Evolutionary conservation across 2,888 invertebrate species (phyloP).

Genomic region (Dasysyrphus tricinctus): DNA sequence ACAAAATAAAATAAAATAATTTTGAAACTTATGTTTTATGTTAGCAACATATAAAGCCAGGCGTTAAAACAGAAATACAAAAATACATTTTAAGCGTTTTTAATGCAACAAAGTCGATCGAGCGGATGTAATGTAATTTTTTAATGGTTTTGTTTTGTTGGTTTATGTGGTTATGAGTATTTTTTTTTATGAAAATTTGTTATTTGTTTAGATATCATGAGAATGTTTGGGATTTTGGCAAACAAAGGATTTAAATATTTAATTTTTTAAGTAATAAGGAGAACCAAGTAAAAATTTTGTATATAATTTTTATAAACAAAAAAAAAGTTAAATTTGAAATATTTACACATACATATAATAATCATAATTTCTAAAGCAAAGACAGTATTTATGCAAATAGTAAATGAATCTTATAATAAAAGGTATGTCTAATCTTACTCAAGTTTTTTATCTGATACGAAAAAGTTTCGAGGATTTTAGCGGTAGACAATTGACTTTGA

Average conservation of each 20-base stretch:
- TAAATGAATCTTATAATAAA: too few species aligned
- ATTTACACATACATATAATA: neutral
- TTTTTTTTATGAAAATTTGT: constrained; percentile 32
- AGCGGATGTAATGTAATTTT: constrained; percentile 60
- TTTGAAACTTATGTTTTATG: constrained; percentile 59
- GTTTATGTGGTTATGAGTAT: constrained; percentile 45
- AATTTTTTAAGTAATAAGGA: constrained; percentile 65
- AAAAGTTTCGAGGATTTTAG: too few species aligned
- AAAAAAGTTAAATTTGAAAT: constrained; percentile 2
- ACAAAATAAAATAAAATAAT: constrained; percentile 46
- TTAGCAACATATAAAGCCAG: constrained; percentile 61
- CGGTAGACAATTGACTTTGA: too few species aligned
- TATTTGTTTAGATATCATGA: constrained; percentile 17
- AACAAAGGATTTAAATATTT: constrained; percentile 40
- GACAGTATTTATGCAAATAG: too few species aligned
- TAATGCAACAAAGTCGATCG: constrained; percentile 54
- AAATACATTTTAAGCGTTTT: constrained; percentile 47
- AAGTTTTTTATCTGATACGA: too few species aligned
- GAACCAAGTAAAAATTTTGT: constrained; percentile 60
- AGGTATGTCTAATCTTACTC: too few species aligned
- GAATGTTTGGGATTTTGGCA: constrained; percentile 34
- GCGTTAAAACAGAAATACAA: constrained; percentile 44
- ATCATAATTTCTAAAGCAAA: too few species aligned
- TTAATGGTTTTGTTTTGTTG: constrained; percentile 61
- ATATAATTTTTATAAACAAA: constrained; percentile 25